Evolutionary conservation across 2,113 vertebrate genomes (phyloP), one percentile per base, ranked within the genome.

Genomic region (Montifringilla adamsi): DNA sequence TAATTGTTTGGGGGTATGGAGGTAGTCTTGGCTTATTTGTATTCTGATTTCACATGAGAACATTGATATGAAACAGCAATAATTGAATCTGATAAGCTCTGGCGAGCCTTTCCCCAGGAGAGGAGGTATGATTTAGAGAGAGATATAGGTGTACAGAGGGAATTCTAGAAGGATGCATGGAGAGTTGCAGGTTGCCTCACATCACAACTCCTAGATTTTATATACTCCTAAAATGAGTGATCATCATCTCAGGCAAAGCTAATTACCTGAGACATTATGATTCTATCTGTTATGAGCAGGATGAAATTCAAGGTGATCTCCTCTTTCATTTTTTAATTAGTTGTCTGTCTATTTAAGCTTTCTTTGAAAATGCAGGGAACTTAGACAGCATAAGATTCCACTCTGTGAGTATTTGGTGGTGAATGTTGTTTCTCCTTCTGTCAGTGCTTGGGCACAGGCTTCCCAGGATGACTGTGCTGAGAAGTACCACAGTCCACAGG

Each of bases 31-130:
- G 79, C 79, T 94, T 96, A 96, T 95, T 90, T 91, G 69, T 93
- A 81, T 94, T 94, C 92, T 86, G 70, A 72, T 96, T 96, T 95
- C 95, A 78, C 90, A 95, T 84, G 89, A 93, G 94, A 96, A 95
- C 91, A 75, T 70, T 86, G 79, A 90, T 91, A 93, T 95, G 85
- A 97, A 89, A 94, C 74, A 96, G 72, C 63, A 96, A 74, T 96
- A 91, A 85, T 50, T 93, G 53, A 91, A 96, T 97, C 92, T 95
- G 90, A 97, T 94, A 95, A 93, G 43, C 43, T 86, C 60, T 75
- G 60, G 50, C 58, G 66, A 93, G 92, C 94, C 80, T 88, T 96
- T 47, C 87, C 72, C 53, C 52, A 58, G 53, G 59, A 95, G 67
- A 91, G 60, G 83, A 95, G 90, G 80, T 77, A 85, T 0, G 75